Base-by-base conservation (phyloP, 1,140 invertebrate genomes). In the Meloidogyne floridensis region DNA sequence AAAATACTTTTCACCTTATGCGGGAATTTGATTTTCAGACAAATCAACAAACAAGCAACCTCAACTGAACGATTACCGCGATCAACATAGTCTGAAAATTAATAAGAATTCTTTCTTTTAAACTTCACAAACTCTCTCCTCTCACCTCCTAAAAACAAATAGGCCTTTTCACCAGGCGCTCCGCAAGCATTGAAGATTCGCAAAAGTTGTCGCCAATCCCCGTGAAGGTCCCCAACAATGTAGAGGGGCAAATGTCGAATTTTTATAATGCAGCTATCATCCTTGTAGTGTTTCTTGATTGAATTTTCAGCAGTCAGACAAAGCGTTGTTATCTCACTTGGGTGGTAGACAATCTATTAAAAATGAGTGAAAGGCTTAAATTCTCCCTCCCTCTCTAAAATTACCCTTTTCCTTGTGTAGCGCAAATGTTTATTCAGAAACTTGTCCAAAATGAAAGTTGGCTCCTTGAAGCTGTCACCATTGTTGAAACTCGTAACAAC, bases 31-130 rank as follows among this genome's bases (percentile, higher is more conserved):
- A 90, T 88, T 76, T 87, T 89, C 86, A 93, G 93, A 42, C 92
- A 92, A 79, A 93, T 83, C n/a, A 93, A 82, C 15, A 93, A 87
- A 87, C 92, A 92, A 79, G 93, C 93, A 13, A 92, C 89, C 92
- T 93, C 92, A 53, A 93, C 83, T n/a, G 92, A 92, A 84, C 95
- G 94, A 90, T 95, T 95, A 82, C 94, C 94, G 90, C 94, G 92
- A 15, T 76, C 75, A 10, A 76, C 75, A 43, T 76, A 76, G n/a
- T 76, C 75, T 56, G 54, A 32, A n/a, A 76, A 11, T 54, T 2
- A 76, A 32, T 11, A 54, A 51, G 10, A 13, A 13, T 56, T 56
- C 54, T 13, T 11, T 56, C 10, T 3, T 56, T 13, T 56, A 11
- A 13, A 56, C 9, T 15, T 56, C 54, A 11, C 54, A 56, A 56